Evolutionary conservation across 2,888 invertebrate species (phyloP).

Genomic region (Carterocephalus palaemon): DNA sequence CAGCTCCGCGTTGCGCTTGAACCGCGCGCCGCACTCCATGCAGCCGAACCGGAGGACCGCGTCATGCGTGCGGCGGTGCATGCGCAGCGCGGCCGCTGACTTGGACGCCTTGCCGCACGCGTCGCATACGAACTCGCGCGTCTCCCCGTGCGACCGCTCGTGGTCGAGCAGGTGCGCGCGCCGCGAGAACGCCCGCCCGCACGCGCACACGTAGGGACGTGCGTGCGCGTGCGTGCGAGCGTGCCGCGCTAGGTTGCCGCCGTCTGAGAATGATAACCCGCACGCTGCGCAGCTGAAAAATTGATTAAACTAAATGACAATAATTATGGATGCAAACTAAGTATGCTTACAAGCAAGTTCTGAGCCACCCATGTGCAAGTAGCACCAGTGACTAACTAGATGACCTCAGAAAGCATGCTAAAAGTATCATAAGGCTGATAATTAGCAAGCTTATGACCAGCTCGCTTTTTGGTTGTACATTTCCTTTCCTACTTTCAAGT

Average conservation of each 20-base stretch:
- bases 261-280: constrained; percentile 69
- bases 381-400: too few species aligned
- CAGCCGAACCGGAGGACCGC: constrained; percentile 58
- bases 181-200: constrained; percentile 69
- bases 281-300: constrained; percentile 77
- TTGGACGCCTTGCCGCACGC: constrained; percentile 74
- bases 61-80: constrained; percentile 65
- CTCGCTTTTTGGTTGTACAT: too few species aligned
- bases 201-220: constrained; percentile 73
- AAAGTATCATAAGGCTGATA: too few species aligned
- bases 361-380: too few species aligned
- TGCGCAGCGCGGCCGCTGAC: constrained; percentile 71
- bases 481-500: too few species aligned
- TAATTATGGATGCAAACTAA: too few species aligned
- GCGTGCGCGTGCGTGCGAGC: constrained; percentile 63
- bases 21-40: constrained; percentile 72
- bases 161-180: constrained; percentile 73
- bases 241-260: constrained; percentile 74
- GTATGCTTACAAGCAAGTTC: too few species aligned
- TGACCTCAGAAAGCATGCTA: too few species aligned
- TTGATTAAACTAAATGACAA: too few species aligned
- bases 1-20: constrained; percentile 74
- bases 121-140: constrained; percentile 72
- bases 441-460: too few species aligned
- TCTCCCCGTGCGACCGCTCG: constrained; percentile 61